These are phyloP conservation scores for Subacronicta megacephala DNA, from an alignment of 2,888 invertebrate species.

Conservation along the genomic window DNA sequence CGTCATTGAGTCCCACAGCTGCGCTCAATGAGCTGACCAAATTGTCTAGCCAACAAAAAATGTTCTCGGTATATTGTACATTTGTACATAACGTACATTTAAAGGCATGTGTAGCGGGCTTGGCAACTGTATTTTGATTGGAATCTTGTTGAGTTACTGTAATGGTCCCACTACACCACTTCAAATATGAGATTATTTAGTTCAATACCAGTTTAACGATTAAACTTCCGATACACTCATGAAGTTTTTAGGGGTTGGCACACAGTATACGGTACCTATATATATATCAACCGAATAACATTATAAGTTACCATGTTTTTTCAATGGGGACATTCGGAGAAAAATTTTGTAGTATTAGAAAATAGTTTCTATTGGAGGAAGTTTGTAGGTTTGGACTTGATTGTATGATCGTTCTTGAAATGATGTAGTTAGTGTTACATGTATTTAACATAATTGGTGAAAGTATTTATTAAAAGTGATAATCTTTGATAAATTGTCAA, in stretches of 20 bases:
- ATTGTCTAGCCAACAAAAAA: conserved; percentile 13
- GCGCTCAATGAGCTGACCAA: conserved; percentile 18
- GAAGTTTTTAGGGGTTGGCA: conserved; percentile 9
- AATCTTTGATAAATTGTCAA: no score
- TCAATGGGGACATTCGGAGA: background rate
- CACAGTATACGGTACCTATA: background rate
- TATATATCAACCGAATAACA: background rate
- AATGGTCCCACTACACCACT: conserved; percentile 15
- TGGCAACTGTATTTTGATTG: conserved; percentile 14
- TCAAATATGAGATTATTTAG: conserved; percentile 22
- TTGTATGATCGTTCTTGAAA: no score
- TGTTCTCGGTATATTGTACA: background rate
- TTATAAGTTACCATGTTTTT: background rate
- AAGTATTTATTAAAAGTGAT: no score
- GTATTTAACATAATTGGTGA: no score
- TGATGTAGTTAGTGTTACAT: no score
- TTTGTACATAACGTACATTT: background rate
- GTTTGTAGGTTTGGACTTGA: no score
- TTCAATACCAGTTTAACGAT: conserved; percentile 21
- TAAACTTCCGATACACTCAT: conserved; percentile 19
- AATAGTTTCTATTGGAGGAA: background rate
- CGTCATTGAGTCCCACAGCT: conserved; percentile 13
- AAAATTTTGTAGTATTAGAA: background rate
- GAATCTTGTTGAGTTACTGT: conserved; percentile 20
- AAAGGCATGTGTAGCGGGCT: background rate